Base-by-base conservation (phyloP, 2,113 vertebrate species). In the Rana temporaria region DNA sequence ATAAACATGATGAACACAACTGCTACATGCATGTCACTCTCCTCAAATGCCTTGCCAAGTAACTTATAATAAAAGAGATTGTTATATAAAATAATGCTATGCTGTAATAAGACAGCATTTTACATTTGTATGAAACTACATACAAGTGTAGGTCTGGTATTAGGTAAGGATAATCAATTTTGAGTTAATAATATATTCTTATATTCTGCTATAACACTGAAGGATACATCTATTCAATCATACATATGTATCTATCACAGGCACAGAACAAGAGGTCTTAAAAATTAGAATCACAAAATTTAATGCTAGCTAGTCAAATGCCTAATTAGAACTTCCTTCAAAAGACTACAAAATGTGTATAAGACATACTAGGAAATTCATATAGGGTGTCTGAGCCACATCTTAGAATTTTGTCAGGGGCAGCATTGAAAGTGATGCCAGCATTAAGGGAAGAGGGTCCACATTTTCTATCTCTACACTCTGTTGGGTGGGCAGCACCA, bases 21-120 rank as follows among this genome's bases (percentile, higher is more conserved):
- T 17, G 55, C 65, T 75, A 59, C 14, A 42, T 14, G 17, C 20
- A 82, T 64, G n/a, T 53, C 17, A 53, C 63, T 82, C 63, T 75
- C n/a, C 65, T 60, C 75, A 67, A 82, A 30, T 64, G 52, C 32
- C 71, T 66, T 82, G 81, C 76, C 71, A 82, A 53, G 64, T 82
- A 82, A 82, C 71, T 75, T 82, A 82, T 34, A 64, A 82, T 82
- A 75, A 75, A 66, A 76, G 71, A 82, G 65, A 76, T 67, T 76
- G 62, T 82, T 68, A 48, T 22, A 82, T 75, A 76, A 76, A 75
- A 76, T 67, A 68, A 82, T 68, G 71, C 63, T 38, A 30, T 75
- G 30, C 55, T 42, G 26, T 82, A 82, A 74, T 74, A 63, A 70
- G 63, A 82, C 26, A 57, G 53, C 71, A 70, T 76, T 75, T 82